Conservation (phyloP, 2,888 invertebrate genomes). For the Thalpophila matura region DNA sequence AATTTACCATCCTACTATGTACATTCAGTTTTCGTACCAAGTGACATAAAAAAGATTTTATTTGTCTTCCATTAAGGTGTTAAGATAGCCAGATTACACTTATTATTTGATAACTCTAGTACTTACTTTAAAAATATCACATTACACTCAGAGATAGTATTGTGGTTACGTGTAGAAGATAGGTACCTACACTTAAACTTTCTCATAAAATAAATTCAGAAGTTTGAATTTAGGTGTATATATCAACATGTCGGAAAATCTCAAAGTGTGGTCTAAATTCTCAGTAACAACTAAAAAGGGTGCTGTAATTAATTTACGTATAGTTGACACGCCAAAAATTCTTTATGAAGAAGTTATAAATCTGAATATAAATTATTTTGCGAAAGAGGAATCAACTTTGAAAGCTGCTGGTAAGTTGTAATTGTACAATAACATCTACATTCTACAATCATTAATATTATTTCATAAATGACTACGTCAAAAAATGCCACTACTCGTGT, state of each 20-base stretch:
- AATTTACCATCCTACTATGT: no score
- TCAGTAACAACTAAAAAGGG: slow-evolving; percentile 37
- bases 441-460: background rate
- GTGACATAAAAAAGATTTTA: no score
- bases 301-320: slow-evolving; percentile 49
- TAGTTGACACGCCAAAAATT: slow-evolving; percentile 59
- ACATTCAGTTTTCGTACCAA: no score
- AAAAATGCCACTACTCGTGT: background rate
- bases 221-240: no score
- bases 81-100: no score
- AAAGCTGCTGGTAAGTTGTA: slow-evolving; percentile 56
- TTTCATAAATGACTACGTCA: background rate
- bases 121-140: no score
- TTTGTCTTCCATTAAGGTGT: no score
- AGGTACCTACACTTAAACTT: no score
- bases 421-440: background rate
- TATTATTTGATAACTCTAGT: no score
- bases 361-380: slow-evolving; percentile 54
- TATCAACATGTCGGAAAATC: slow-evolving; percentile 12
- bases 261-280: slow-evolving; percentile 54
- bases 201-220: no score
- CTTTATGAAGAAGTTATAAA: slow-evolving; percentile 47
- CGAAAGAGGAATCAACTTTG: slow-evolving; percentile 53
- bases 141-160: no score
- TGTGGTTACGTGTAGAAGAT: no score